A percentile compares a stretch with the other conserved stretches of the same genome.
phyloP scores from a whole-genome alignment of 1,140 invertebrate genomes.

The Steinernema feltiae region DNA sequence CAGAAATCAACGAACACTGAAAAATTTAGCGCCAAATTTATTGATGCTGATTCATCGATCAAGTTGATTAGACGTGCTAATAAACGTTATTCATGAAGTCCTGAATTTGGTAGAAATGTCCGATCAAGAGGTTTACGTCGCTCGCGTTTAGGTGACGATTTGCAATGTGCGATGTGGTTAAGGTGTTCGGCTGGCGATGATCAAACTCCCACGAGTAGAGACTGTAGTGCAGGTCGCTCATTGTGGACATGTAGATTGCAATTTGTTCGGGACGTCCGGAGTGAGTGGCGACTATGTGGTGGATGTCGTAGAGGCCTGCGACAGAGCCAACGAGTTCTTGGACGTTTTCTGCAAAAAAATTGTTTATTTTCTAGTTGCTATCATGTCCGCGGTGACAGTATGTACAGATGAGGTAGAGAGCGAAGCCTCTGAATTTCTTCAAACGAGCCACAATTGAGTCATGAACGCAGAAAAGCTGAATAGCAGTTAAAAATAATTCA shows the following conservation, averaged over 20 bases:
- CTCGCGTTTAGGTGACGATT: background rate
- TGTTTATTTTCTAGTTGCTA: too few relatives aligned
- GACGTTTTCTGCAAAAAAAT: background rate
- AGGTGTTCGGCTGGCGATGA: background rate
- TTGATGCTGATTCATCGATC: too few relatives aligned
- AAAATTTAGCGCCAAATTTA: too few relatives aligned
- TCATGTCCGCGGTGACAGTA: too few relatives aligned
- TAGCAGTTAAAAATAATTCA: too few relatives aligned
- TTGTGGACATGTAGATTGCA: background rate
- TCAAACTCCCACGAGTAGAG: background rate
- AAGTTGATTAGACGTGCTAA: too few relatives aligned
- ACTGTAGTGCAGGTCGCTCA: background rate
- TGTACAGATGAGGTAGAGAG: too few relatives aligned
- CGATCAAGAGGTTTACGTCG: background rate
- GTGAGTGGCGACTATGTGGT: background rate
- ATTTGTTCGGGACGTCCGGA: background rate
- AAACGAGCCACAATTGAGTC: too few relatives aligned
- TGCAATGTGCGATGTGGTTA: background rate
- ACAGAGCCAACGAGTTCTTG: background rate
- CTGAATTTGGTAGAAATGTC: background rate
- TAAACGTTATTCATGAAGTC: too few relatives aligned
- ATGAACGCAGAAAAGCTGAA: too few relatives aligned
- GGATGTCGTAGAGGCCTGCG: background rate
- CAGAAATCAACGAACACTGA: too few relatives aligned
- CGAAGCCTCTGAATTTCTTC: too few relatives aligned